These are phyloP conservation scores for Campylomormyrus tamandua DNA, from an alignment of 2,113 vertebrate genomes.

Conservation along the genomic window DNA sequence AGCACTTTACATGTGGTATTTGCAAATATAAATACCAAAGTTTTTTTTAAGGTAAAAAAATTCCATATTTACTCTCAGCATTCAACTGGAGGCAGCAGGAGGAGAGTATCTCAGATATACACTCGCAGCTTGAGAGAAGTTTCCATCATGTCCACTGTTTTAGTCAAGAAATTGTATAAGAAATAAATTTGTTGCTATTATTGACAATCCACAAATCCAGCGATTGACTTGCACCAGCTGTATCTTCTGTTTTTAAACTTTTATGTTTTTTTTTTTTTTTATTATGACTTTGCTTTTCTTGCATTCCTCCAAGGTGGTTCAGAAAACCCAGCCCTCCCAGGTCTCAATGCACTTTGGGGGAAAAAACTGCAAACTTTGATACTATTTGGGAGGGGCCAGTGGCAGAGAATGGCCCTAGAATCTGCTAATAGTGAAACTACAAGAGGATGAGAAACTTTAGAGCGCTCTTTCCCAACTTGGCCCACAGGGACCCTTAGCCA, in stretches of 20 bases:
- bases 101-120: background rate
- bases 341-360: background rate
- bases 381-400: background rate
- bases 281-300: background rate
- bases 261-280: background rate
- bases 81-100: background rate
- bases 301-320: background rate
- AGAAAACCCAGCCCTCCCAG: background rate
- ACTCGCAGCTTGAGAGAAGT: background rate
- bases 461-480: background rate
- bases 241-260: background rate
- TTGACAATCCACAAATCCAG: background rate
- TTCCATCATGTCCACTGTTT: background rate
- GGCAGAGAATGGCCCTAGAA: background rate
- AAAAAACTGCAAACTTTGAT: background rate
- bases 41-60: background rate
- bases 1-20: background rate
- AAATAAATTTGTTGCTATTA: background rate
- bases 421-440: background rate
- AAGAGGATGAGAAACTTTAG: background rate
- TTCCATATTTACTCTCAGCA: background rate
- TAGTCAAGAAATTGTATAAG: background rate
- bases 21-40: background rate
- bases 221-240: background rate
- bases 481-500: background rate